Evolutionary conservation across 1,140 invertebrate genomes (phyloP), one percentile per base, ranked within the genome.

Genomic region (Aphelenchoides fujianensis): DNA sequence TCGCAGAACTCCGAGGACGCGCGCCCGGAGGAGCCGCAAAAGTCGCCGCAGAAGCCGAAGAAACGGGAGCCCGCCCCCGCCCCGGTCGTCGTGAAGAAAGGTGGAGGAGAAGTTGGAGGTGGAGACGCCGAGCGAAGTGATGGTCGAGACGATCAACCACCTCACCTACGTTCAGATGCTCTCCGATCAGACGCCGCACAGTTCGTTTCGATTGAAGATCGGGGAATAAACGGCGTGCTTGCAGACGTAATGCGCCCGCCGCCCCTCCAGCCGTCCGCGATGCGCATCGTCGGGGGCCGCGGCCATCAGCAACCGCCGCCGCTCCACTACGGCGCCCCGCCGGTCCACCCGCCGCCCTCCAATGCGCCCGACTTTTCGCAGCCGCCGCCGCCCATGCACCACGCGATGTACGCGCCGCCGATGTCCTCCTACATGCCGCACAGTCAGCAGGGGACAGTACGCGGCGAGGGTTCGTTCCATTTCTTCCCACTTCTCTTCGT

Each of bases 61-160:
- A 36, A 34, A 16, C 19, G 30, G 63, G 63, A 36, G 23, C 16
- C 16, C n/a, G 63, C 16, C 0, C 23, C 63, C 63, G 53, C 41
- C 41, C 12, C 41, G 41, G 41, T 16, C 12, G 41, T 48, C 23
- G 41, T 48, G 41, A 48, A 12, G 12, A 48, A 48, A 48, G 41
- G 23, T 16, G 23, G 12, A 48, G 41, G 23, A 48, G 23, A 19
- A 59, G 34, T 5, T 7, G 5, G 34, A 59, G 7, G 55, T 19
- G 34, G 28, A 27, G 28, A 59, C 55, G 23, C 19, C 55, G 34
- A 59, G 31, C 31, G 63, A 37, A 66, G 63, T 66, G 1, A 35
- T 66, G 16, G 32, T 66, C 32, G 63, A 66, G 7, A 34, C 63
- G 16, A 66, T 66, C 31, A 66, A 66, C 32, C 63, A 66, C 53